Conservation (phyloP, 2,888 invertebrate species). For the Leucozona laternaria region DNA sequence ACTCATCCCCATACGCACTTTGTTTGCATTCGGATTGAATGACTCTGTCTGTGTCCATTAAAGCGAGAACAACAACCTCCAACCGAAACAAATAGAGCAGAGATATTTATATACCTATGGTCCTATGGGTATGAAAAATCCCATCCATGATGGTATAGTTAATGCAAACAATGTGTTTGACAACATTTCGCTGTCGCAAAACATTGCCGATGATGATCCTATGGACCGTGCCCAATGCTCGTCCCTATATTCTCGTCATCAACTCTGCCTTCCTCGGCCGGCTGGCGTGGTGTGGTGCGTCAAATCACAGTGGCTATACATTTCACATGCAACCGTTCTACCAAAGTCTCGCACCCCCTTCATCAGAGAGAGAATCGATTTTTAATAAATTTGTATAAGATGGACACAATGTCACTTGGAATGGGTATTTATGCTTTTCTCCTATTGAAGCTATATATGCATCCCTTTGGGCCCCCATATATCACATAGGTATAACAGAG, state of each 20-base stretch:
- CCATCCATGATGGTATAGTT: conserved; percentile 10
- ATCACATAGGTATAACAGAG: neutral
- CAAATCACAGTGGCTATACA: conserved; percentile 59
- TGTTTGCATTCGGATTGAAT: conserved; percentile 72
- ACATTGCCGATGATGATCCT: conserved; percentile 46
- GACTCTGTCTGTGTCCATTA: conserved; percentile 75
- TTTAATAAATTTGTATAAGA: conserved; percentile 76
- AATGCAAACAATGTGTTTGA: conserved; percentile 73
- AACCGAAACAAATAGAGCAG: conserved; percentile 2
- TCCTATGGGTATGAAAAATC: neutral
- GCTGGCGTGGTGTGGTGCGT: conserved; percentile 7
- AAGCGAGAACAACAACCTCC: conserved; percentile 68
- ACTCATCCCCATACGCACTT: conserved; percentile 40
- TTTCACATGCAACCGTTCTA: conserved; percentile 35
- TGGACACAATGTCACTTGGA: conserved; percentile 54
- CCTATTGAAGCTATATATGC: conserved; percentile 32
- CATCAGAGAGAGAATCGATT: conserved; percentile 69
- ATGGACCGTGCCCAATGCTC: conserved; percentile 26
- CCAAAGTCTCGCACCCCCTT: conserved; percentile 3
- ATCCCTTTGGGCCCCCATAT: conserved; percentile 13
- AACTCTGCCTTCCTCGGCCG: neutral
- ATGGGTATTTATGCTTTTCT: conserved; percentile 45
- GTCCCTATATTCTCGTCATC: conserved; percentile 27
- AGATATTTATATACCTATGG: conserved; percentile 13
- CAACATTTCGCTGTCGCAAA: conserved; percentile 72